Percentiles rank a stretch among this genome's conserved stretches.
phyloP scores from a whole-genome alignment of 2,797 vertebrate species.

The Scolopax bukidnonensis region DNA sequence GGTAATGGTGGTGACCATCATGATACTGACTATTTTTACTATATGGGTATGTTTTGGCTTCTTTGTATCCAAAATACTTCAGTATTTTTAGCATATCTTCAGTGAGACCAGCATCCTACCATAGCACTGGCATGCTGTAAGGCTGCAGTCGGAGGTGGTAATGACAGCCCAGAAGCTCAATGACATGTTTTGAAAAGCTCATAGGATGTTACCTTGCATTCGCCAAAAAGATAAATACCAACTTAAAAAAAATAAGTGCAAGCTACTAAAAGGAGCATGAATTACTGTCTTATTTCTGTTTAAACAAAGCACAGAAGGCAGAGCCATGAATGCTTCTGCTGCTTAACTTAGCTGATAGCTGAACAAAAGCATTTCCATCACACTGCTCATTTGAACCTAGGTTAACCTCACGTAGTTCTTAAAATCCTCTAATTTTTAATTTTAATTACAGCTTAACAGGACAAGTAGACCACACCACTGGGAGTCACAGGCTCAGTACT shows the following conservation, averaged over 20 bases:
- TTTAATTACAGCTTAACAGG: background rate
- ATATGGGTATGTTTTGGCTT: constrained; percentile 24
- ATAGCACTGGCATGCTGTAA: background rate
- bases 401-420: background rate
- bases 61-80: constrained; percentile 18
- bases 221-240: constrained; percentile 23
- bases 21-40: background rate
- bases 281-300: background rate
- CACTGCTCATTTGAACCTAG: background rate
- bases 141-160: constrained; percentile 2
- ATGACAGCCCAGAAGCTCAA: constrained; percentile 28
- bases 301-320: background rate
- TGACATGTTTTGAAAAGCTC: constrained; percentile 32
- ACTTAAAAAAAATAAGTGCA: background rate
- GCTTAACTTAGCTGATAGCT: background rate
- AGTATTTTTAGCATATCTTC: constrained; percentile 64
- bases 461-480: background rate
- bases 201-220: constrained; percentile 16
- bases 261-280: background rate
- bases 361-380: background rate
- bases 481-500: background rate
- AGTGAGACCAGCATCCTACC: background rate
- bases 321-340: background rate
- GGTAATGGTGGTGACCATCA: background rate
- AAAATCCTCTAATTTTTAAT: background rate